phyloP scores from a whole-genome alignment of 2,888 invertebrate genomes.

The Cantharis nigra region DNA sequence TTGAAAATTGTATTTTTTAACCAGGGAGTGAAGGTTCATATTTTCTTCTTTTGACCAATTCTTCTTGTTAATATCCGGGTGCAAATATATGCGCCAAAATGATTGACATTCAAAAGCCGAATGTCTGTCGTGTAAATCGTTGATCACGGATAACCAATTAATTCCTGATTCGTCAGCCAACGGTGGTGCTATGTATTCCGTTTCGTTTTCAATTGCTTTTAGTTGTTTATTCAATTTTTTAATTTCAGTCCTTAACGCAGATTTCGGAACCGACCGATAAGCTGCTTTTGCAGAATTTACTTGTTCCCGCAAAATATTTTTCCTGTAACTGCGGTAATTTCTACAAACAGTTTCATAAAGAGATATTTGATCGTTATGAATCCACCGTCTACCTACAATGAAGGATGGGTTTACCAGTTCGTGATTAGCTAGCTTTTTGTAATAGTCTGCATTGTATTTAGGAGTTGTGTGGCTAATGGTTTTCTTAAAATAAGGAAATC shows the following conservation, averaged over 20 bases:
- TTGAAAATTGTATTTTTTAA: conserved; percentile 56
- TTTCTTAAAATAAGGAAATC: conserved; percentile 73
- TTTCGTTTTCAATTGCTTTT: conserved; percentile 8
- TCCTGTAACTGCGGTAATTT: conserved; percentile 45
- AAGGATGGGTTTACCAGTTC: conserved; percentile 45
- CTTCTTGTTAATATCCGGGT: conserved; percentile 68
- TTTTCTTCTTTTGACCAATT: conserved; percentile 62
- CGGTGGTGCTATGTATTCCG: conserved; percentile 35
- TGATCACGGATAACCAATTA: conserved; percentile 65
- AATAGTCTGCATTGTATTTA: conserved; percentile 62
- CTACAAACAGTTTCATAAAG: conserved; percentile 56
- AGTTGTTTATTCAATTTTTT: conserved; percentile 5
- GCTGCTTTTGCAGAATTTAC: not conserved
- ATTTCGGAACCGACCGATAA: not conserved
- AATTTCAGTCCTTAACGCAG: conserved; percentile 22
- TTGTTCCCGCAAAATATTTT: conserved; percentile 43
- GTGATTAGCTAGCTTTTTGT: conserved; percentile 45
- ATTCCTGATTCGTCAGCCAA: conserved; percentile 53
- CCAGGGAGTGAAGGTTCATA: conserved; percentile 51
- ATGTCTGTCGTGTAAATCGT: conserved; percentile 56
- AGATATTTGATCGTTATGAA: conserved; percentile 61
- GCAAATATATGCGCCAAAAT: conserved; percentile 73
- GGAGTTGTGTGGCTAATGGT: conserved; percentile 58
- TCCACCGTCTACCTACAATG: conserved; percentile 53
- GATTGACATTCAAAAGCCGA: conserved; percentile 66